Evolutionary conservation across 2,797 vertebrate genomes (phyloP).

Genomic region (Melopsittacus undulatus): DNA sequence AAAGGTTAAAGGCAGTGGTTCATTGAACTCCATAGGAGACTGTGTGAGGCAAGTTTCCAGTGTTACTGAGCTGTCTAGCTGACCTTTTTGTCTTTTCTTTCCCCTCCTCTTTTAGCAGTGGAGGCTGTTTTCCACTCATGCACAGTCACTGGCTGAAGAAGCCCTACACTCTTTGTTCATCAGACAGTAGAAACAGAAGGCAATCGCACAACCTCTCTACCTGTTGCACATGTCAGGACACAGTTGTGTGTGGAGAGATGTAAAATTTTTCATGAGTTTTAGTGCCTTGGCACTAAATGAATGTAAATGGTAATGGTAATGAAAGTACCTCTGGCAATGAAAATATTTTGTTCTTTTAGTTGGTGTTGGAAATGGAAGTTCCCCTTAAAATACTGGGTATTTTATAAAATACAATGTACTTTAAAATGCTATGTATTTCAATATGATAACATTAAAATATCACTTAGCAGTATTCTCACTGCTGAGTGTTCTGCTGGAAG

Average conservation of each 20-base stretch:
- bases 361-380: background rate
- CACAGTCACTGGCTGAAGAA: slow-evolving; percentile 16
- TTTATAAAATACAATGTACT: background rate
- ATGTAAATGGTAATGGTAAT: too few relatives aligned
- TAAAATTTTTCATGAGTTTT: background rate
- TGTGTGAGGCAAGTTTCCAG: slow-evolving; percentile 42
- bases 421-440: background rate
- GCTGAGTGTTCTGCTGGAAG: background rate
- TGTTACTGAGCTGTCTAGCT: slow-evolving; percentile 36
- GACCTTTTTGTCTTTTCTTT: background rate
- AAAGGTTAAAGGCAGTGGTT: background rate
- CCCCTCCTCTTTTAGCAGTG: background rate
- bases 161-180: slow-evolving; percentile 2
- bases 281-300: background rate
- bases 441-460: background rate
- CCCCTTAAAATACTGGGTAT: background rate
- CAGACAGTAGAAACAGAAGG: slow-evolving; percentile 29
- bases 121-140: slow-evolving; percentile 56
- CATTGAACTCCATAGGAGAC: background rate
- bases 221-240: background rate
- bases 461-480: background rate
- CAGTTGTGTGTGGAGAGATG: background rate
- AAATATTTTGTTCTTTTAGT: background rate
- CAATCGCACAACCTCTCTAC: background rate
- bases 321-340: background rate